Conservation (phyloP, 2,888 invertebrate genomes). For the Archips xylosteana region DNA sequence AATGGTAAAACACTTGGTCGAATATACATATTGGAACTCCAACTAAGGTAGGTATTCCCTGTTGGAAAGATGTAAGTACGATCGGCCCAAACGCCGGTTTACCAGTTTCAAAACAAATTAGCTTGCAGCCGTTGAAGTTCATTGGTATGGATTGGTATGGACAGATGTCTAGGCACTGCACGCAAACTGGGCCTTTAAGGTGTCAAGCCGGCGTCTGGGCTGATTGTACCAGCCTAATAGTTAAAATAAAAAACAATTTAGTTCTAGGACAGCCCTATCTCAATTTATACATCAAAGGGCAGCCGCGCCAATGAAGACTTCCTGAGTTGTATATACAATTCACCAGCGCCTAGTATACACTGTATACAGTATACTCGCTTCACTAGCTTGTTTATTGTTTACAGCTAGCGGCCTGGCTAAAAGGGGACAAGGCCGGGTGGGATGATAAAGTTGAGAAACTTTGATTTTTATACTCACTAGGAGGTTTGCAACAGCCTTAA, state of each 20-base stretch:
- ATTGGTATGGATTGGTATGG: no score
- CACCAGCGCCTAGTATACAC: constrained; percentile 24
- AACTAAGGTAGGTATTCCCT: no score
- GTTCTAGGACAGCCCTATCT: constrained; percentile 44
- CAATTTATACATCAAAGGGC: constrained; percentile 58
- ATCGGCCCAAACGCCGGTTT: no score
- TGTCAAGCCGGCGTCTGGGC: no score
- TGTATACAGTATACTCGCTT: constrained; percentile 23
- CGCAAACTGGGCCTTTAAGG: no score
- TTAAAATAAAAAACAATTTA: background rate
- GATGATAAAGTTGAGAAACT: constrained; percentile 8
- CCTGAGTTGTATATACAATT: constrained; percentile 36
- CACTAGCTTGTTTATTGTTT: constrained; percentile 29
- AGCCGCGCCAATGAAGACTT: constrained; percentile 57
- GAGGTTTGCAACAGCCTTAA: background rate
- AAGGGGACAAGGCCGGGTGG: constrained; percentile 31
- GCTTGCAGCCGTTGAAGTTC: no score
- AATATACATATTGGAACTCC: no score
- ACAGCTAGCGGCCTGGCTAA: constrained; percentile 20
- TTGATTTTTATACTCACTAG: background rate
- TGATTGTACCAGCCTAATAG: no score
- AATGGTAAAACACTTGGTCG: no score
- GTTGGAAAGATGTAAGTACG: no score
- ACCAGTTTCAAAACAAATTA: no score
- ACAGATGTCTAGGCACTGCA: no score